A percentile compares a stretch with the other conserved stretches of the same genome.
These are phyloP conservation scores for Lepidonotus clava DNA, from an alignment of 2,888 invertebrate genomes.

Conservation along the genomic window DNA sequence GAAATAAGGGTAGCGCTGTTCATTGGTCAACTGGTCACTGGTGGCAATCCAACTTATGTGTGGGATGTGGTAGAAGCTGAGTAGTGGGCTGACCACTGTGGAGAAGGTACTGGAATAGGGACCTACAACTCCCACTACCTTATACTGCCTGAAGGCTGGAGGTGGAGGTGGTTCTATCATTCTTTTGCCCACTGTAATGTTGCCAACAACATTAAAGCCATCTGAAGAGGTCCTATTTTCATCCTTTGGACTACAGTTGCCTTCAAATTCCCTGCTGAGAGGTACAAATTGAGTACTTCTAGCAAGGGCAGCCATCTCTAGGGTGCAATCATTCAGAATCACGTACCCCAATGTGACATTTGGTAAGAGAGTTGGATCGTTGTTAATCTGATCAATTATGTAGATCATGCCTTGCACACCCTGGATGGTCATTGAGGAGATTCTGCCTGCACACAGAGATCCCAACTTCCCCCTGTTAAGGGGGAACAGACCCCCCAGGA, in stretches of 20 bases:
- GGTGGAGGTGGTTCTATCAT: neutral
- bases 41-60: slow-evolving; percentile 67
- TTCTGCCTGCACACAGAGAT: neutral
- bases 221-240: neutral
- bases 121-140: slow-evolving; percentile 65
- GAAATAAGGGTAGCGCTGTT: slow-evolving; percentile 63
- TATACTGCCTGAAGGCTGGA: neutral
- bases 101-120: slow-evolving; percentile 64
- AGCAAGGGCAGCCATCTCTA: neutral
- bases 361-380: slow-evolving; percentile 6
- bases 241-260: neutral
- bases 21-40: slow-evolving; percentile 63
- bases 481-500: slow-evolving; percentile 23
- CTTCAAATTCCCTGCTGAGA: neutral
- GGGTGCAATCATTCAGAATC: slow-evolving; percentile 27
- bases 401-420: slow-evolving; percentile 55
- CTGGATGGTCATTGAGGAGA: slow-evolving; percentile 53
- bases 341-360: slow-evolving; percentile 48
- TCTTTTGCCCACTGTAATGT: neutral
- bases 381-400: slow-evolving; percentile 49
- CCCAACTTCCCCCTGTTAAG: neutral
- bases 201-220: neutral
- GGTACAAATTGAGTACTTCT: neutral
- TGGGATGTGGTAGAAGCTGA: slow-evolving; percentile 64
- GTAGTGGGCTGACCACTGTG: slow-evolving; percentile 63